Evolutionary conservation across 2,797 vertebrate genomes (phyloP), one percentile per base, ranked within the genome.

Genomic region (Coregonus ussuriensis): DNA sequence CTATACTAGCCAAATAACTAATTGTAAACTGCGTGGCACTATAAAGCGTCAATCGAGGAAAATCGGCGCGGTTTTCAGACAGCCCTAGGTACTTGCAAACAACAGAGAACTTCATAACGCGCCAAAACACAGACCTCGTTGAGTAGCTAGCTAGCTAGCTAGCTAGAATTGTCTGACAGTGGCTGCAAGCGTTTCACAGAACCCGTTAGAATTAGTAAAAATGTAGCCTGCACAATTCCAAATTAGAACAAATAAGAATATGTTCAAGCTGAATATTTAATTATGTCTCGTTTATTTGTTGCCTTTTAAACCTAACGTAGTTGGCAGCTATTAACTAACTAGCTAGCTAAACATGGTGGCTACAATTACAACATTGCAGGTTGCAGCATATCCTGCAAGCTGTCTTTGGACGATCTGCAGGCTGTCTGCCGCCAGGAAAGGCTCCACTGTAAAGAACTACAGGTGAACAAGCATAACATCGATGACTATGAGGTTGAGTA

Each of bases 401-500:
- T 94, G 71, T 91, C 93, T 9, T 91, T 88, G 90, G 91, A 91
- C 13, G 93, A 95, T 21, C 89, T 97, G 63, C 94, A 95, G 71
- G 89, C 91, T 53, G 25, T 94, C 21, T 97, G 96, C 77, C 94
- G 95, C 15, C 78, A 81, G 63, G 87, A 95, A 84, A 92, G 83
- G 63, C 74, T 97, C 14, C 86, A 91, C 74, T 97, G 96, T 80
- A 81, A 91, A 59, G 72, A 91, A 15, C 91, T 98, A 0, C 93
- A 93, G 0, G 91, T 97, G 81, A 96, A 84, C 78, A 94, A 88
- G 78, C 86, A 93, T 83, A 96, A 96, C 67, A 86, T 95, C 33
- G 88, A 92, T 47, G 93, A 96, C 21, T 97, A 95, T 75, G 96
- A 96, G 88, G 97, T 98, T 79, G 96, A 98, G 47, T 97, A 95